Base-by-base conservation (phyloP, 2,888 invertebrate species). In the Uropetala carovei region DNA sequence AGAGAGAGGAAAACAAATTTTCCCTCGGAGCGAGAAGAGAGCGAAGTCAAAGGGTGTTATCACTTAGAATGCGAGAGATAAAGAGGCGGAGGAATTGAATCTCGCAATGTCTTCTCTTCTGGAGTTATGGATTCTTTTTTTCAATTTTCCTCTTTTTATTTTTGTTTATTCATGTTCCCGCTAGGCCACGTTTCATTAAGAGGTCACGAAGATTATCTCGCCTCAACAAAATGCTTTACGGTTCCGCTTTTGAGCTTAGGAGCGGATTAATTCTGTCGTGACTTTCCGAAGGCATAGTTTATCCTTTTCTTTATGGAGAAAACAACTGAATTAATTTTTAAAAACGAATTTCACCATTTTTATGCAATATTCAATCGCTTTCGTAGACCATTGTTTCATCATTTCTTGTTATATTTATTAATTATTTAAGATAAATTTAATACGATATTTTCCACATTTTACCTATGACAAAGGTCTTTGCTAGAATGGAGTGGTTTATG, bases 31-130 rank as follows among this genome's bases (percentile, higher is more conserved):
- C 27, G 57, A n/a, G 58, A 58, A 18, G 86, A 60, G 60, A 60
- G 86, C 30, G 60, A 60, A 86, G 86, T 86, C 86, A 86, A 60
- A 86, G 59, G 60, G 86, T 86, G 86, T 86, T 86, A 86, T 86
- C 86, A 86, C 86, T 86, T 30, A 22, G 85, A 10, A 58, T n/a
- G 56, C 57, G 43, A 83, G 83, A 83, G 83, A 57, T 43, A 83
- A 57, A 43, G 14, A 83, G 43, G 60, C 60, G 14, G 86, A 22
- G 27, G 86, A 86, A 86, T 86, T 86, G 86, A 86, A 86, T 86
- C 27, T 60, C 59, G 86, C 59, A 60, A 60, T 60, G 27, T 86
- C 59, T 60, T 86, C 58, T 59, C 59, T 86, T 60, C 27, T 16
- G 30, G 60, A 86, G 60, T 30, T 27, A 86, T 27, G 56, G 59